phyloP scores from a whole-genome alignment of 2,113 vertebrate species.

The Dolichallabes microphthalmus region DNA sequence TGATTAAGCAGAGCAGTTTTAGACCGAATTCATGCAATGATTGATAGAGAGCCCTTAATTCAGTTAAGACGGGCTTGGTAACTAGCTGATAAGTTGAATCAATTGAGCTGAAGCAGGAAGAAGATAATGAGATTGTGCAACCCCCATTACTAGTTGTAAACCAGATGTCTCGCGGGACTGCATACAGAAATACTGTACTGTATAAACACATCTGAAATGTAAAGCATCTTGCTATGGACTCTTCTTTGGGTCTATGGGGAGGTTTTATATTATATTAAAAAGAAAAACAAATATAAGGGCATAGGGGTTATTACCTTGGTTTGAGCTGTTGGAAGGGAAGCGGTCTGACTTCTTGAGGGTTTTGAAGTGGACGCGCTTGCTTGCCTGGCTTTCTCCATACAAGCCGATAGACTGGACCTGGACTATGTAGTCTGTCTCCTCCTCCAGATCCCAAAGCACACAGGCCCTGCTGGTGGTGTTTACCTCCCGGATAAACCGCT shows the following conservation, averaged over 20 bases:
- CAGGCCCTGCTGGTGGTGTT: slow-evolving; percentile 95
- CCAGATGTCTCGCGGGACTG: background rate
- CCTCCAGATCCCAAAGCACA: slow-evolving; percentile 94
- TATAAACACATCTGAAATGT: background rate
- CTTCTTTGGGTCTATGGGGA: background rate
- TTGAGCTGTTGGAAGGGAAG: slow-evolving; percentile 91
- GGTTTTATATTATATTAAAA: background rate
- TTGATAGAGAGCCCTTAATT: slow-evolving; percentile 7
- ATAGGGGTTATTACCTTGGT: slow-evolving; percentile 79
- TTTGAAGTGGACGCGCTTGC: slow-evolving; percentile 88
- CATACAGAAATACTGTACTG: background rate
- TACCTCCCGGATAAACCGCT: slow-evolving; percentile 94
- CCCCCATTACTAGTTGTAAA: background rate
- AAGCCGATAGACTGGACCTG: slow-evolving; percentile 95
- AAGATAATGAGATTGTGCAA: background rate
- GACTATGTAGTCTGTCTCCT: slow-evolving; percentile 92
- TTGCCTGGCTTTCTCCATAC: slow-evolving; percentile 90
- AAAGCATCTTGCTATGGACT: background rate
- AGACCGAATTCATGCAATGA: slow-evolving; percentile 9
- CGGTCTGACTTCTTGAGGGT: slow-evolving; percentile 91
- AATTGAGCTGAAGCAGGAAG: background rate
- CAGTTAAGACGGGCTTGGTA: background rate
- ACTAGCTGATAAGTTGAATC: slow-evolving; percentile 4
- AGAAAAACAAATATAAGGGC: background rate
- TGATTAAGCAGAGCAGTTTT: background rate